Evolutionary conservation across 2,113 vertebrate species (phyloP), one percentile per base, ranked within the genome.

Genomic region (Ascaphus truei): DNA sequence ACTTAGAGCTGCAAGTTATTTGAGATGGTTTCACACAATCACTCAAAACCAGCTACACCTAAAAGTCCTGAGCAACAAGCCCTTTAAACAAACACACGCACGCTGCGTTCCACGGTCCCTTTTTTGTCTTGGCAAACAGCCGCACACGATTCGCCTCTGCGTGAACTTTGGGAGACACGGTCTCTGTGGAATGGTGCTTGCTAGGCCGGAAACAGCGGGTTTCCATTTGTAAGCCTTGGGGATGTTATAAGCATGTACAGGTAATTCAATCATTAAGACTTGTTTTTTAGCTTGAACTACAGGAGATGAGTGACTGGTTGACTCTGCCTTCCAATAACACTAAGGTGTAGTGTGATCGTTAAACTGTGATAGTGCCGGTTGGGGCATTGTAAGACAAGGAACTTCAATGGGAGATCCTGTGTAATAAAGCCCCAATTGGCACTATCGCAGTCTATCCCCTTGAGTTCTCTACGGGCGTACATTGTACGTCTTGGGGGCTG

Each of bases 81-180:
- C 27, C 47, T 53, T 41, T 65, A 65, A 18, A 55, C 50, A 52
- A 53, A 53, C 20, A 48, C 58, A 51, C 31, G 10, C 15, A 37
- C 30, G 48, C 31, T 64, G 23, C 7, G 12, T 64, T 25, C 15
- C 29, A 25, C 8, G 20, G 13, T 52, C 31, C 15, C 13, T 39
- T n/a, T 39, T n/a, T 18, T 56, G 29, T n/a, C 62, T 39, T 39
- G 30, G 47, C 23, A 64, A 64, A 64, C 62, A 37, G 9, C n/a
- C n/a, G 62, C 31, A 36, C 20, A 29, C 20, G 20, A 36, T 63
- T 63, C 9, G 31, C 45, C 43, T 63, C 61, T 51, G 18, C 9
- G 7, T 36, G 31, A 51, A 43, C 45, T 63, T 43, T 62, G 20
- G 41, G 41, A 33, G n/a, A n/a, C n/a, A n/a, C n/a, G n/a, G n/a